Evolutionary conservation across 1,140 invertebrate species (phyloP).

Genomic region (Apocrypta bakeri): DNA sequence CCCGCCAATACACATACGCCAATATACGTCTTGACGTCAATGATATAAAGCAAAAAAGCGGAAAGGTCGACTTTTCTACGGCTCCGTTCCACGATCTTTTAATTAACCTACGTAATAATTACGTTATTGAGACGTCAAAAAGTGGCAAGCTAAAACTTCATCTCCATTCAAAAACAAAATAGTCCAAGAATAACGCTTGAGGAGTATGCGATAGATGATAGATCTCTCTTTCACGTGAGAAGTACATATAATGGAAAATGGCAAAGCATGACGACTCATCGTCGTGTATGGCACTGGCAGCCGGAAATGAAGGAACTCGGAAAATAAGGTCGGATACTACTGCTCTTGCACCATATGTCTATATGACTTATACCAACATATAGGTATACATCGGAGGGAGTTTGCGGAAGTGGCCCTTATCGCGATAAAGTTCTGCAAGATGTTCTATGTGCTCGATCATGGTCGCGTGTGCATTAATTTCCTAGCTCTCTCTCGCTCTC

Average conservation of each 20-base stretch:
- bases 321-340: conserved; percentile 43
- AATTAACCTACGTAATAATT: too few species aligned
- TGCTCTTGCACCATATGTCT: neutral
- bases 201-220: neutral
- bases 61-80: too few species aligned
- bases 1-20: too few species aligned
- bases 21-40: too few species aligned
- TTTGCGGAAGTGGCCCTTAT: conserved; percentile 41
- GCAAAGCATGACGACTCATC: neutral
- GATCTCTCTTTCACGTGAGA: neutral
- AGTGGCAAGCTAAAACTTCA: too few species aligned
- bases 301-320: conserved; percentile 47
- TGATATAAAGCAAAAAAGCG: too few species aligned
- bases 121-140: too few species aligned
- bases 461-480: conserved; percentile 32
- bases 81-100: too few species aligned
- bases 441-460: conserved; percentile 28
- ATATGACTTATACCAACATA: neutral
- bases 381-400: neutral
- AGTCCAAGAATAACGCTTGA: too few species aligned
- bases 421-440: conserved; percentile 32
- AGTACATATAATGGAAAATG: neutral
- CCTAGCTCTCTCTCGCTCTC: conserved; percentile 27
- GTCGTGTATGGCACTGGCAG: conserved; percentile 35
- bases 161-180: neutral